phyloP scores from a whole-genome alignment of 1,140 invertebrate species.

The Dicyema japonicum region DNA sequence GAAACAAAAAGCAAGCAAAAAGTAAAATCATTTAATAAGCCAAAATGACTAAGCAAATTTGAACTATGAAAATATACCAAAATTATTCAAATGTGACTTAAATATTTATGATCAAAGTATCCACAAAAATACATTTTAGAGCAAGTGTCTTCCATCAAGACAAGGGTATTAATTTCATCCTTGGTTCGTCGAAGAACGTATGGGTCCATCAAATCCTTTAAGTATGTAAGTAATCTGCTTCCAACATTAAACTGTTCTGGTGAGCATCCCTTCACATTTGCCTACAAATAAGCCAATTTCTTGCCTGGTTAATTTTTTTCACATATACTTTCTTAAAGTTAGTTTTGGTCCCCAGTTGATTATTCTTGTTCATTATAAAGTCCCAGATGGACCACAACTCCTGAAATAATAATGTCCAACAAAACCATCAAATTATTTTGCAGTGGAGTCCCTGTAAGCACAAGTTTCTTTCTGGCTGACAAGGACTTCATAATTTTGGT shows the following conservation, averaged over 20 bases:
- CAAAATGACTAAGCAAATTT: no score
- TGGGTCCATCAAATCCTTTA: constrained; percentile 16
- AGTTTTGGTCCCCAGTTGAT: constrained; percentile 14
- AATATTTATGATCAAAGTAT: no score
- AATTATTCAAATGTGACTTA: no score
- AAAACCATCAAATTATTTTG: constrained; percentile 23
- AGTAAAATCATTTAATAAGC: no score
- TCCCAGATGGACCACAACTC: constrained; percentile 23
- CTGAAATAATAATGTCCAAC: constrained; percentile 22
- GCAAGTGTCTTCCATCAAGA: no score
- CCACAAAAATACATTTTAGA: no score
- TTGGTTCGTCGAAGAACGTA: constrained; percentile 22
- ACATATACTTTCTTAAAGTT: constrained; percentile 22
- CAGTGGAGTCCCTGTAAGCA: constrained; percentile 22
- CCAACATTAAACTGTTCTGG: constrained; percentile 13
- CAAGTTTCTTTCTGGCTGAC: constrained; percentile 15
- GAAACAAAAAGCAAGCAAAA: no score
- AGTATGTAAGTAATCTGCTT: constrained; percentile 16
- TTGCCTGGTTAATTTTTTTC: constrained; percentile 16
- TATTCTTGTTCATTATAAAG: constrained; percentile 19
- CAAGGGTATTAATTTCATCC: constrained; percentile 15
- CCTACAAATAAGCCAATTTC: no score
- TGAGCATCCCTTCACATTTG: constrained; percentile 20
- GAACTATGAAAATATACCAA: no score
- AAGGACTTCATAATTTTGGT: constrained; percentile 15